Evolutionary conservation across 2,888 invertebrate species (phyloP).

Genomic region (Malthinus flaveolus): DNA sequence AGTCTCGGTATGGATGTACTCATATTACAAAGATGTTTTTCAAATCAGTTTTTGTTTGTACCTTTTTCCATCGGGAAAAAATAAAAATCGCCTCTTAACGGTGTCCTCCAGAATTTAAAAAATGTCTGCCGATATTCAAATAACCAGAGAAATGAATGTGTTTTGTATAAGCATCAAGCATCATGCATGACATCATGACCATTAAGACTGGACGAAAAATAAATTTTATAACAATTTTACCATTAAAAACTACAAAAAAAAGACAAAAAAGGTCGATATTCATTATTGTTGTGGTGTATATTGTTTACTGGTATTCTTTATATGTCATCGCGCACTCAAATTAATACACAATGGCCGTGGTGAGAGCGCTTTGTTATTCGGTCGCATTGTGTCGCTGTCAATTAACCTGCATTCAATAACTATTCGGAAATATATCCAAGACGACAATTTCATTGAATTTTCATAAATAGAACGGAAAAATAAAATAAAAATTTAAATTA

Average conservation of each 20-base stretch:
- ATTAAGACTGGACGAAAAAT: too few species aligned
- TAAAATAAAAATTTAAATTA: neutral
- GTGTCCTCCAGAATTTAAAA: too few species aligned
- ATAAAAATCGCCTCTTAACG: too few species aligned
- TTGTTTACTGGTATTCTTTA: slow-evolving; percentile 49
- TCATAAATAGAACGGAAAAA: slow-evolving; percentile 33
- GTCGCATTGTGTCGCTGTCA: slow-evolving; percentile 53
- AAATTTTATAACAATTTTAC: neutral
- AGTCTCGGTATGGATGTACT: too few species aligned
- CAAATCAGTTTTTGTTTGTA: too few species aligned
- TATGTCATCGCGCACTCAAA: slow-evolving; percentile 53
- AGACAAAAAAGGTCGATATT: slow-evolving; percentile 24
- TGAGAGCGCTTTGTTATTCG: slow-evolving; percentile 52
- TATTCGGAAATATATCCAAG: slow-evolving; percentile 54
- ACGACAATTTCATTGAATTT: slow-evolving; percentile 38
- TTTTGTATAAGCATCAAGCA: too few species aligned
- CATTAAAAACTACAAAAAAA: slow-evolving; percentile 16
- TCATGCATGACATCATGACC: too few species aligned
- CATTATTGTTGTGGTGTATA: slow-evolving; percentile 33
- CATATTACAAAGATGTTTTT: too few species aligned
- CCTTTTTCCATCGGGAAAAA: too few species aligned
- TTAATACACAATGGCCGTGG: slow-evolving; percentile 53
- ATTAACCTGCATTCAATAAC: slow-evolving; percentile 54
- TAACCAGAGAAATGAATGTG: too few species aligned
- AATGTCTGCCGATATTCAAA: too few species aligned